phyloP scores from a whole-genome alignment of 2,113 vertebrate species.

The Toxotes chatareus region DNA sequence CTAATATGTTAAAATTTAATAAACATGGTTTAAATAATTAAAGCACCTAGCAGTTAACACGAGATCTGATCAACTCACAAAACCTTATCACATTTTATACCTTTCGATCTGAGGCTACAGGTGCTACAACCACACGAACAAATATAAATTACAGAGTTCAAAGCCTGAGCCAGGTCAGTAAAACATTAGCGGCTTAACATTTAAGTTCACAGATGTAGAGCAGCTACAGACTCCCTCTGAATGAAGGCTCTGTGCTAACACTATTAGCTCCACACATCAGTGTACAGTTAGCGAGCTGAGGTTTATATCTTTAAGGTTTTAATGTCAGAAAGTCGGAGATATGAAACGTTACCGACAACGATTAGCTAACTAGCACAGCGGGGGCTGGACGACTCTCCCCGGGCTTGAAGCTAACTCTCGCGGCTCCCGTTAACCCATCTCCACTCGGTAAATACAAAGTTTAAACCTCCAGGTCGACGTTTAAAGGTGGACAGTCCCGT shows the following conservation, averaged over 20 bases:
- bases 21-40: too few relatives aligned
- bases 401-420: background rate
- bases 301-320: background rate
- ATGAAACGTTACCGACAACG: background rate
- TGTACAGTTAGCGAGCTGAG: background rate
- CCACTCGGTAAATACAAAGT: background rate
- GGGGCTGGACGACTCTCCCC: background rate
- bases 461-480: background rate
- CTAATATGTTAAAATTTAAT: too few relatives aligned
- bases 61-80: too few relatives aligned
- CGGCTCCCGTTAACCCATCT: background rate
- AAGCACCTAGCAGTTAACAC: too few relatives aligned
- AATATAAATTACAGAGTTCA: too few relatives aligned
- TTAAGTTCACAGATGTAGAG: background rate
- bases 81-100: too few relatives aligned
- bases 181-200: background rate
- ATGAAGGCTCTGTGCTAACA: background rate
- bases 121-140: background rate
- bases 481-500: background rate
- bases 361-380: background rate
- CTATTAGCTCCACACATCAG: background rate
- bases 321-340: background rate
- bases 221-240: too few relatives aligned
- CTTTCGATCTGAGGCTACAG: too few relatives aligned
- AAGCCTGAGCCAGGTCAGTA: background rate